Evolutionary conservation across 2,888 invertebrate genomes (phyloP).

Genomic region (Lagria hirta): DNA sequence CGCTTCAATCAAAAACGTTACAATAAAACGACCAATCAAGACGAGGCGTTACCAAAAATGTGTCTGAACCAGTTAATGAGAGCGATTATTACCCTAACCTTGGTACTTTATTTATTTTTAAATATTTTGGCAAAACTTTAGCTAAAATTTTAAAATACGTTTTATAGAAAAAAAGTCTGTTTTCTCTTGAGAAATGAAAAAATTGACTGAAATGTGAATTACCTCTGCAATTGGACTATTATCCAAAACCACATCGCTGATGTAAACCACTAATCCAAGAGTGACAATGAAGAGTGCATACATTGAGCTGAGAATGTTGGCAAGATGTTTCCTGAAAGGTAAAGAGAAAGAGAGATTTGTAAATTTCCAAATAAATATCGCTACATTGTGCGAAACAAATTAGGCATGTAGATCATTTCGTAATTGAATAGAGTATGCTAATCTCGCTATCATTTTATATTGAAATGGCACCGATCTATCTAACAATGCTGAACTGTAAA

Average conservation of each 20-base stretch:
- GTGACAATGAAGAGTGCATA: conserved; percentile 70
- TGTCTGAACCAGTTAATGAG: no score
- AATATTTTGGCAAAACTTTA: no score
- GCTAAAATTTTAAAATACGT: no score
- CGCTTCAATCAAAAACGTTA: no score
- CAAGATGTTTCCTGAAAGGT: conserved; percentile 61
- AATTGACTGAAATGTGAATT: conserved; percentile 40
- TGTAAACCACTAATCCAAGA: conserved; percentile 65
- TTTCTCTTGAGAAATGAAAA: not conserved
- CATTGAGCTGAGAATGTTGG: conserved; percentile 65
- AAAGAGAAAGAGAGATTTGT: no score
- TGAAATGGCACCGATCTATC: conserved; percentile 17
- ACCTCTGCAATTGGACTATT: conserved; percentile 59
- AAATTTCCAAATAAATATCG: conserved; percentile 9
- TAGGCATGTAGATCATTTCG: conserved; percentile 21
- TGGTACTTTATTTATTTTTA: no score
- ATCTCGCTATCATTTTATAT: conserved; percentile 21
- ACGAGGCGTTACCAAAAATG: no score
- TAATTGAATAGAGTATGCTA: conserved; percentile 22
- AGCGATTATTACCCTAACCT: no score
- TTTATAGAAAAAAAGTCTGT: no score
- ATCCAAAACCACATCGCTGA: conserved; percentile 61
- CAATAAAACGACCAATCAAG: no score
- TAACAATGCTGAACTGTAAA: conserved; percentile 27
- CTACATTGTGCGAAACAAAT: conserved; percentile 16